These are phyloP conservation scores for Erythrocercus mccallii DNA, from an alignment of 2,113 vertebrate genomes.

Conservation along the genomic window DNA sequence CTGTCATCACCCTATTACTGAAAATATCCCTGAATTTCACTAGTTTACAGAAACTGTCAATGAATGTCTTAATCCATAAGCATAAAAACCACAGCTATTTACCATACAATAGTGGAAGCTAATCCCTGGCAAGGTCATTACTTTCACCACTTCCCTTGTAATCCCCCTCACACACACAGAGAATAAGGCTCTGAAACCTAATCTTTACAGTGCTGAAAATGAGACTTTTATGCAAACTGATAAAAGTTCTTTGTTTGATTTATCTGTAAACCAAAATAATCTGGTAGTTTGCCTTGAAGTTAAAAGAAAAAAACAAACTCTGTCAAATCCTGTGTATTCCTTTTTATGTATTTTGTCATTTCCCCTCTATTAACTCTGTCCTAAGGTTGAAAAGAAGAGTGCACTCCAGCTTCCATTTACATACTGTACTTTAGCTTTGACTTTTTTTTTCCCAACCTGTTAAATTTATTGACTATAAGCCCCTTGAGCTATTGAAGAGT, in stretches of 20 bases:
- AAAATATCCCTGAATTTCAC: neutral
- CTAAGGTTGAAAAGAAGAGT: slow-evolving; percentile 52
- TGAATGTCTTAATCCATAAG: slow-evolving; percentile 9
- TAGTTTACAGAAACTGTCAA: neutral
- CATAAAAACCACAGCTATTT: neutral
- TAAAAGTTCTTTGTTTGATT: slow-evolving; percentile 44
- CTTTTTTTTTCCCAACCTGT: slow-evolving; percentile 57
- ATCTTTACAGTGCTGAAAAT: slow-evolving; percentile 19
- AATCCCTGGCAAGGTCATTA: slow-evolving; percentile 28
- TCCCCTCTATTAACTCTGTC: slow-evolving; percentile 68
- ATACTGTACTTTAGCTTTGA: slow-evolving; percentile 44
- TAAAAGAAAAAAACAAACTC: slow-evolving; percentile 40
- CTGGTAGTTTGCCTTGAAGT: slow-evolving; percentile 51
- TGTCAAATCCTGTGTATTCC: slow-evolving; percentile 56
- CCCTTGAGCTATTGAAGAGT: slow-evolving; percentile 57
- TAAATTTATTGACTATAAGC: slow-evolving; percentile 71
- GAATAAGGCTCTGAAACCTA: neutral
- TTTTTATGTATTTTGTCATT: slow-evolving; percentile 64
- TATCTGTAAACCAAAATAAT: slow-evolving; percentile 52
- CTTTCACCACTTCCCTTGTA: neutral
- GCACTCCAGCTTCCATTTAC: slow-evolving; percentile 58
- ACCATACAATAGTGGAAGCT: neutral
- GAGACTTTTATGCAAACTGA: slow-evolving; percentile 52
- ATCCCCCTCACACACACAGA: neutral
- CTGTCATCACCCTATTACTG: neutral